These are phyloP conservation scores for Polylopha cassiicola DNA, from an alignment of 2,888 invertebrate genomes.

Conservation along the genomic window DNA sequence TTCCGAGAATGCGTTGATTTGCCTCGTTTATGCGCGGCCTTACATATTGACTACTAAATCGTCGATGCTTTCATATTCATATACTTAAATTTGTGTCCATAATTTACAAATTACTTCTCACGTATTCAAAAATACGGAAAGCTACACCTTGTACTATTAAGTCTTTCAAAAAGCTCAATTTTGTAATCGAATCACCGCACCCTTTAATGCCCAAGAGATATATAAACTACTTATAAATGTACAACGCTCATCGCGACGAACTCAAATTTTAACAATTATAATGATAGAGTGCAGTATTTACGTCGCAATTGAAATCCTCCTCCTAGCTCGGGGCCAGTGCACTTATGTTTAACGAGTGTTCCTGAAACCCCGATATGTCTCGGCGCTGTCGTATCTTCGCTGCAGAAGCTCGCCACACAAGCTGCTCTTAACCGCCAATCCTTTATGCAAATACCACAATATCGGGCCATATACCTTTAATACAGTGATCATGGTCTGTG, in stretches of 20 bases:
- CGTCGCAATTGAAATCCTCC: constrained; percentile 33
- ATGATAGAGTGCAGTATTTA: constrained; percentile 36
- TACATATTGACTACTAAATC: constrained; percentile 65
- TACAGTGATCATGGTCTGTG: constrained; percentile 45
- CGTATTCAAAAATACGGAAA: too few species aligned
- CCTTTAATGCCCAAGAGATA: too few species aligned
- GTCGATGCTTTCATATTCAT: constrained; percentile 47
- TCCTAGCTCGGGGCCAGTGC: constrained; percentile 32
- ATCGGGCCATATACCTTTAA: constrained; percentile 42
- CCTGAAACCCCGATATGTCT: constrained; percentile 57
- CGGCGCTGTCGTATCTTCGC: constrained; percentile 40
- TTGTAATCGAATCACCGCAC: too few species aligned
- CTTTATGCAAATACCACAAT: constrained; percentile 62
- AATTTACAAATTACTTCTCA: too few species aligned
- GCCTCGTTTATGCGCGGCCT: constrained; percentile 62
- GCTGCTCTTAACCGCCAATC: constrained; percentile 48
- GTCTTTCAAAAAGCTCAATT: too few species aligned
- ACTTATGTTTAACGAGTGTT: constrained; percentile 47
- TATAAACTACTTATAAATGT: too few species aligned
- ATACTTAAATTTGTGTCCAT: too few species aligned
- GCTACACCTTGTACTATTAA: too few species aligned
- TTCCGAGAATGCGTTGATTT: constrained; percentile 63
- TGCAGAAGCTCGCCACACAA: constrained; percentile 54
- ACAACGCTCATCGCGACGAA: constrained; percentile 11
- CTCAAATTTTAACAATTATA: constrained; percentile 31